Evolutionary conservation across 2,113 vertebrate genomes (phyloP).

Genomic region (Microtus ochrogaster): DNA sequence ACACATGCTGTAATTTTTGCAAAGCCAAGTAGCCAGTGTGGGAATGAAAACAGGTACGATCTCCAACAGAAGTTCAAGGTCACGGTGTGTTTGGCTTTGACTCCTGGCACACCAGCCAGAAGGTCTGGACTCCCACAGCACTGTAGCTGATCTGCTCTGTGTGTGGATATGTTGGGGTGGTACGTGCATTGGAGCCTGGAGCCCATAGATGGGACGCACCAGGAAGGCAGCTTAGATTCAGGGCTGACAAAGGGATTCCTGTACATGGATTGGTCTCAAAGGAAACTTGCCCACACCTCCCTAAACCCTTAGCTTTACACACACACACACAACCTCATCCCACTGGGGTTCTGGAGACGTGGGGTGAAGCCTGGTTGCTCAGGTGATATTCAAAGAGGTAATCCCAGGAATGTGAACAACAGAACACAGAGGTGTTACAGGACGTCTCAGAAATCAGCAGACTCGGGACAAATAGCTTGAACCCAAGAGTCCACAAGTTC

Average conservation of each 20-base stretch:
- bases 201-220: accelerated
- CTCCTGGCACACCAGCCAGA: neutral
- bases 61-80: neutral
- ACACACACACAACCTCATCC: neutral
- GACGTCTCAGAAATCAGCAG: neutral
- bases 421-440: neutral
- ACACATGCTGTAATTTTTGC: neutral
- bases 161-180: neutral
- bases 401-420: neutral
- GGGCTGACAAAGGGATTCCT: too few relatives aligned
- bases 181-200: neutral
- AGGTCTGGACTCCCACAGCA: neutral
- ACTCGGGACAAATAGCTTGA: neutral
- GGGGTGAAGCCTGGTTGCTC: neutral
- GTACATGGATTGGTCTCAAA: neutral
- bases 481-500: neutral
- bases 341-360: neutral
- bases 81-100: accelerated
- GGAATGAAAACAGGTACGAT: neutral
- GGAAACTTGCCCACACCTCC: neutral
- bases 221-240: neutral
- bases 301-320: neutral
- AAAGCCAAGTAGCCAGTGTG: neutral
- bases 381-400: neutral
- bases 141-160: accelerated